Evolutionary conservation across 2,113 vertebrate genomes (phyloP), one percentile per base, ranked within the genome.

Genomic region (Sinocyclocheilus rhinocerous): DNA sequence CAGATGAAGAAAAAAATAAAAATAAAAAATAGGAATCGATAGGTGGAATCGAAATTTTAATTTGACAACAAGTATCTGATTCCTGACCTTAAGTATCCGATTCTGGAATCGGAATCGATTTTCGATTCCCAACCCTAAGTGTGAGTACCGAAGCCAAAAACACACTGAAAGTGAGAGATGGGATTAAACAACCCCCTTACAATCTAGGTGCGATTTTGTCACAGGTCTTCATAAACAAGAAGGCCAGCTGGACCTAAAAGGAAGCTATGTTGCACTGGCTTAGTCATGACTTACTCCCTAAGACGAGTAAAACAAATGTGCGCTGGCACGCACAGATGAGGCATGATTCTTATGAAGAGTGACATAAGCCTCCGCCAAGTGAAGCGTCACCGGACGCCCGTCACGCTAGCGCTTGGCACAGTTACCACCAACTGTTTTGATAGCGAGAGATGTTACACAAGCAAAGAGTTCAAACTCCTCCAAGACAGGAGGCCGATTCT

Each of bases 401-500:
- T 50, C 39, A 77, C 57, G 55, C 83, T 26, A 84, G 52, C 18
- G 42, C 75, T 45, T 29, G 79, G 61, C 61, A 67, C 79, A 81
- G 67, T 81, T 61, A 61, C 20, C 36, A 6, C 55, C 50, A 36
- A 78, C 76, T 55, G 63, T 70, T 85, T 70, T 79, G 76, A 85
- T 57, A 79, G 29, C 39, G 11, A 42, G 16, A 48, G 57, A 84
- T 50, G 72, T 29, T 29, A 48, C 42, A 7, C 61, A 69, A 55
- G 12, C 50, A 24, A 42, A 79, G 48, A 79, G 29, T 80, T 85
- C 33, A 39, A 78, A 69, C 33, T 39, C 50, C 61, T 69, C 26
- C 36, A 79, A 55, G 76, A 79, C 61, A 79, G 63, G 59, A 70
- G 76, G 84, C 36, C n/a, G 42, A 26, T 70, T 77, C 76, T 85